Conservation (phyloP, 2,113 vertebrate species). For the Antigone vipio region DNA sequence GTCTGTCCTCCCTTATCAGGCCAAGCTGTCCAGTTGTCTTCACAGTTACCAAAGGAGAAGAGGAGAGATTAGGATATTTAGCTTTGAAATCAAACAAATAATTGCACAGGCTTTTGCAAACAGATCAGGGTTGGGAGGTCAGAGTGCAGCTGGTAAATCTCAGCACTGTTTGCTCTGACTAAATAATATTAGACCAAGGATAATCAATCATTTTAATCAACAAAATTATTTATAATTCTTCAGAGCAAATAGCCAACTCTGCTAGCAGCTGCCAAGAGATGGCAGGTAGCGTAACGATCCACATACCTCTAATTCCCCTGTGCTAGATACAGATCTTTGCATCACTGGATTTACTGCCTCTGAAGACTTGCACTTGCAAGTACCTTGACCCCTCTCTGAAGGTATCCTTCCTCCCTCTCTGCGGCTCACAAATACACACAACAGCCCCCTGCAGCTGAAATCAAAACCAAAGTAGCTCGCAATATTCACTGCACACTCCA, state of each 20-base stretch:
- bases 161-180: conserved; percentile 14
- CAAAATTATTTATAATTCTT: conserved; percentile 8
- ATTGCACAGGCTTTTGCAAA: conserved; percentile 41
- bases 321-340: background rate
- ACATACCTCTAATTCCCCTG: background rate
- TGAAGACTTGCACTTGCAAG: background rate
- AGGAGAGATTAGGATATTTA: conserved; percentile 23
- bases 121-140: conserved; percentile 44
- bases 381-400: background rate
- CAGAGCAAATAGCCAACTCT: background rate
- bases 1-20: background rate
- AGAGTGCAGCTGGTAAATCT: conserved; percentile 20
- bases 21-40: background rate
- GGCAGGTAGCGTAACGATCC: background rate
- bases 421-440: background rate
- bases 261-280: background rate
- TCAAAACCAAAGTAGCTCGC: background rate
- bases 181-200: background rate
- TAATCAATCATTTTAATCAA: conserved; percentile 38
- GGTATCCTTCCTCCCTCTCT: background rate
- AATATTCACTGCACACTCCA: background rate
- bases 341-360: background rate
- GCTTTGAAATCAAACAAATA: conserved; percentile 56
- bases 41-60: background rate
- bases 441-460: background rate